Base-by-base conservation (phyloP, 2,888 invertebrate genomes). In the Melieria picta region DNA sequence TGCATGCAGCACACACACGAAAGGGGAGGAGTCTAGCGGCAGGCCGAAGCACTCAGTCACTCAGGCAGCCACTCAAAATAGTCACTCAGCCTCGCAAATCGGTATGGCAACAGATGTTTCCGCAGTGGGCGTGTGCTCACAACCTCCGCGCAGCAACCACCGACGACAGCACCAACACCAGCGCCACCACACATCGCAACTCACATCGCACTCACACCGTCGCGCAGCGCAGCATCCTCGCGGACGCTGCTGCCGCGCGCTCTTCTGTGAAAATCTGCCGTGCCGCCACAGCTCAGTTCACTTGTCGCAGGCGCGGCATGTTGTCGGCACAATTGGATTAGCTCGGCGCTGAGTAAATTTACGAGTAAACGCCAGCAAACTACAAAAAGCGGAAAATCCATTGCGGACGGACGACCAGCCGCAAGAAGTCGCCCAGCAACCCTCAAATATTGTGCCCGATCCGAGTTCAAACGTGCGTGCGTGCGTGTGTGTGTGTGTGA, bases 251-350 rank as follows among this genome's bases (percentile, higher is more conserved):
- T 30, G 30, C 30, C 30, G 30, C 30, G 30, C 30, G 30, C 30
- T 30, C 30, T 30, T 30, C 30, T 30, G 30, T 30, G 3, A 30
- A 30, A 47, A 4, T 56, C 6, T 6, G 10, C 50, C 58, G 60
- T 43, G 52, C 4, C 50, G 47, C 56, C 61, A 11, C 74, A 69
- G 60, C 68, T 65, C 58, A 60, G 48, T 67, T 60, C 13, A 43
- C 50, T 67, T 60, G 67, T 48, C 42, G 50, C 45, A 50, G 13
- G 43, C 78, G 76, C 73, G 71, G 77, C 77, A 79, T 76, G 79
- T 79, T 71, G 73, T 73, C 71, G 72, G 68, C 69, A 72, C 77
- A 72, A 74, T 74, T 78, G 79, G 78, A 79, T 79, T 79, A 81
- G 69, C 75, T 65, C 69, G 73, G 42, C 57, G 42, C 48, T 48